Base-by-base conservation (phyloP, 2,797 vertebrate species). In the Trachops cirrhosus region DNA sequence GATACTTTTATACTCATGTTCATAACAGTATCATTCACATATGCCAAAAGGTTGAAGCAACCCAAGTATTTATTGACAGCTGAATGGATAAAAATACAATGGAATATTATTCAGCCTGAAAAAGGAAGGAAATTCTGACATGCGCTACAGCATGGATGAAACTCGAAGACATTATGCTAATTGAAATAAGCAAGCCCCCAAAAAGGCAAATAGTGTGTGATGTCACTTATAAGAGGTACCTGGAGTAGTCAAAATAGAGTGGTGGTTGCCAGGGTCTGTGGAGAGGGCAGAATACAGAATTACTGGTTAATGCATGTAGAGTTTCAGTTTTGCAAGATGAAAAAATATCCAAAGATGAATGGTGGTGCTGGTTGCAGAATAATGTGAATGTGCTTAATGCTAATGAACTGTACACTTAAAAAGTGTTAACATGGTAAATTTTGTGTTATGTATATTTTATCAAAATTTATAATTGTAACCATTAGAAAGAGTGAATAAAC, bases 401-500 rank as follows among this genome's bases (percentile, higher is more conserved):
- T 77, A 79, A 19, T 73, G 41, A 90, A 52, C 48, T n/a, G 5
- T 48, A 24, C 12, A 29, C 59, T 54, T 78, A 37, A 75, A 75
- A 91, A 73, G 24, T 29, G 39, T 62, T 54, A 75, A 73, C 52
- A 67, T 29, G 52, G 15, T 59, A 77, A 39, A 62, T 79, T 79
- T 89, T 41, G 8, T 74, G 7, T 86, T 82, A 44, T 12, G 10
- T 74, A 24, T 71, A 71, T 82, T 86, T 89, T 92, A 32, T 52
- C 9, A n/a, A 48, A 46, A 64, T 67, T 75, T 74, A 48, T 14
- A 95, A 86, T n/a, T 57, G 39, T 16, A 67, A 3, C 34, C 5
- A 21, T 95, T 85, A 68, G 79, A 86, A 83, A 54, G 79, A 59
- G 85, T 64, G 44, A 91, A 80, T 85, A 73, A 78, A 74, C 19